Percentiles rank a stretch among this genome's conserved stretches.
Conservation (phyloP, 1,140 invertebrate genomes). For the Batillaria attramentaria region DNA sequence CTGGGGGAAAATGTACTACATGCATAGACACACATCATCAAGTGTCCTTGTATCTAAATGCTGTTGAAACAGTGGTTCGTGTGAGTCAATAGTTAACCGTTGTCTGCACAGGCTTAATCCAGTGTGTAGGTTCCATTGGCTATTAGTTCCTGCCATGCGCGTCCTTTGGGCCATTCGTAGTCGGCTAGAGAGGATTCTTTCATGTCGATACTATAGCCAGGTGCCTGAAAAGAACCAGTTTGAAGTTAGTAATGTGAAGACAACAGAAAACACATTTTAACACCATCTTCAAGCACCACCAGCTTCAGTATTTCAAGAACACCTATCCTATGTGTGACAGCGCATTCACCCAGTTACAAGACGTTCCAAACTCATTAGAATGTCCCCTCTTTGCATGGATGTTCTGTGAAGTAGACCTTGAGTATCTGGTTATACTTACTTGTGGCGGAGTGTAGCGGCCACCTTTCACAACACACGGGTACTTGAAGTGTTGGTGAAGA, state of each 20-base stretch:
- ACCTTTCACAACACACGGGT: constrained; percentile 80
- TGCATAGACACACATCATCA: not conserved
- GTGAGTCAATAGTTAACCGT: not conserved
- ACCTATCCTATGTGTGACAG: not conserved
- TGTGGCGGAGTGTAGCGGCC: constrained; percentile 83
- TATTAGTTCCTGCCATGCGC: constrained; percentile 81
- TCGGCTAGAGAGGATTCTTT: constrained; percentile 78
- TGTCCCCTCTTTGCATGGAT: no score
- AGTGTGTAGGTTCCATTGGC: constrained; percentile 59
- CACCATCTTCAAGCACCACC: not conserved
- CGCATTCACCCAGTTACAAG: not conserved
- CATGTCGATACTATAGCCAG: constrained; percentile 87
- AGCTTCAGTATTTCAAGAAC: not conserved
- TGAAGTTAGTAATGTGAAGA: not conserved
- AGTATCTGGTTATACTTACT: no score
- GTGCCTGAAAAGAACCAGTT: constrained; percentile 71
- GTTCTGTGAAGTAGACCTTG: no score
- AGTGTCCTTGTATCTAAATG: not conserved
- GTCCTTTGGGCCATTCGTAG: constrained; percentile 84
- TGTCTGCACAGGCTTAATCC: constrained; percentile 24
- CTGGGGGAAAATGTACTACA: not conserved
- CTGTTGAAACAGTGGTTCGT: not conserved
- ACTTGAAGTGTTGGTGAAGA: constrained; percentile 88
- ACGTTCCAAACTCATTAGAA: no score
- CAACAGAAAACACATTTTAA: not conserved